Percentiles rank a stretch among this genome's conserved stretches.
Evolutionary conservation across 2,113 vertebrate genomes (phyloP).

Genomic region (Epinephelus moara): DNA sequence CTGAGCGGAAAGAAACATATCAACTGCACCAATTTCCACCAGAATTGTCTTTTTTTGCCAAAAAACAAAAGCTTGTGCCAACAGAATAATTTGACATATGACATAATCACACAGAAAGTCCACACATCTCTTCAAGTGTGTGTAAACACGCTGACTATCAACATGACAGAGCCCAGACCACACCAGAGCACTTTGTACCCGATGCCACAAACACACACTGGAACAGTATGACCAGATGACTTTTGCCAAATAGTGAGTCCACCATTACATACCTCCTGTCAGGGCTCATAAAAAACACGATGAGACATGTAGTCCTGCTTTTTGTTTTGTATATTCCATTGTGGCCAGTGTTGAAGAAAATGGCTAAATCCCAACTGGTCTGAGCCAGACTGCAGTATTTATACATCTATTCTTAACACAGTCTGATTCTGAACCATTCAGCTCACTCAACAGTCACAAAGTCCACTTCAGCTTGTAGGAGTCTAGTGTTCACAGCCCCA

Average conservation of each 20-base stretch:
- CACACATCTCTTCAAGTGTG: neutral
- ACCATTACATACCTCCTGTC: slow-evolving; percentile 68
- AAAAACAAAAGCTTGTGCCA: neutral
- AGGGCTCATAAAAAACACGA: slow-evolving; percentile 41
- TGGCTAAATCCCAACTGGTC: slow-evolving; percentile 20
- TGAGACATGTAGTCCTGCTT: slow-evolving; percentile 43
- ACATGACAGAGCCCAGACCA: slow-evolving; percentile 1
- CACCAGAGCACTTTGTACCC: neutral
- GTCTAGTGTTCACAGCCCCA: slow-evolving; percentile 48
- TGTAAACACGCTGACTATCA: slow-evolving; percentile 9
- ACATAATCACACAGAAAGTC: neutral
- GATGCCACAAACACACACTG: neutral
- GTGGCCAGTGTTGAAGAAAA: slow-evolving; percentile 10
- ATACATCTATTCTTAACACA: slow-evolving; percentile 31
- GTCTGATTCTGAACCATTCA: slow-evolving; percentile 22
- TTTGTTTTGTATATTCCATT: slow-evolving; percentile 54
- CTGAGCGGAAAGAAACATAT: neutral
- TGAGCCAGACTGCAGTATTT: slow-evolving; percentile 3
- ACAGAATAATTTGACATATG: neutral
- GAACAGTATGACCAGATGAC: neutral
- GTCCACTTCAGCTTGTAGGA: slow-evolving; percentile 54
- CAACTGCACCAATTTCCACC: neutral
- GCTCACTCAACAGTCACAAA: slow-evolving; percentile 30
- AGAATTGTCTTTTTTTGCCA: neutral
- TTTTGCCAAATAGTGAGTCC: neutral